Percentiles rank a stretch among this genome's conserved stretches.
Evolutionary conservation across 2,888 invertebrate species (phyloP).

Genomic region (Ormyrus labotus): DNA sequence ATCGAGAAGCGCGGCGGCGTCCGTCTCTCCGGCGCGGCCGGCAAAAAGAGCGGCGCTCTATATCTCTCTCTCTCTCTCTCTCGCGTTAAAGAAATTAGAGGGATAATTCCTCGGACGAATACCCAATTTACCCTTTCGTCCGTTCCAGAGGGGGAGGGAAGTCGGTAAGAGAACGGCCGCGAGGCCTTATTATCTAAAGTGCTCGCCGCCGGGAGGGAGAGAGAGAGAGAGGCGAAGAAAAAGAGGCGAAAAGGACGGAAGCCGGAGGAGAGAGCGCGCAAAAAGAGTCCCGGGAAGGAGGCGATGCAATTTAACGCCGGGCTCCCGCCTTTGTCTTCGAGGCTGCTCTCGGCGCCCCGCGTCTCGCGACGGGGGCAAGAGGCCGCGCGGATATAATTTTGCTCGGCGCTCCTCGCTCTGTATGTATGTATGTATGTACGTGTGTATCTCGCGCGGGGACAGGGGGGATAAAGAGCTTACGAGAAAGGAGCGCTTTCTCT

Average conservation of each 20-base stretch:
- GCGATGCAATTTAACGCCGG: slow-evolving; percentile 47
- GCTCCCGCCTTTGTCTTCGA: slow-evolving; percentile 45
- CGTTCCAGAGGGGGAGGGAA: slow-evolving; percentile 38
- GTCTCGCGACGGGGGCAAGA: neutral
- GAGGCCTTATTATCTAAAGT: slow-evolving; percentile 76
- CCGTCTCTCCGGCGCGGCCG: neutral
- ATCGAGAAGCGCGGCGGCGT: neutral
- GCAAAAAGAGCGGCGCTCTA: slow-evolving; percentile 36
- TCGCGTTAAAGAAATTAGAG: slow-evolving; percentile 82
- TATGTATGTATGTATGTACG: no score
- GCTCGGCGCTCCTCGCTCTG: neutral
- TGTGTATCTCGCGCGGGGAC: neutral
- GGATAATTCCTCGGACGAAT: slow-evolving; percentile 76
- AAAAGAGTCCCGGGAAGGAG: slow-evolving; percentile 47
- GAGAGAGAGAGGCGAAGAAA: slow-evolving; percentile 2
- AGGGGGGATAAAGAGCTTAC: no score
- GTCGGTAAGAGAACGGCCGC: slow-evolving; percentile 58
- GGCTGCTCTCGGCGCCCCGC: neutral
- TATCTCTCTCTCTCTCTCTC: neutral
- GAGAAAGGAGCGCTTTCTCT: no score
- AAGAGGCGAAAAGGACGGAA: neutral
- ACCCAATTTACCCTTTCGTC: slow-evolving; percentile 75
- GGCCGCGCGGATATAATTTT: slow-evolving; percentile 4
- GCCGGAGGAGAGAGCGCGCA: slow-evolving; percentile 33
- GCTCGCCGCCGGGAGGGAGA: slow-evolving; percentile 63